Percentiles rank a stretch among this genome's conserved stretches.
Conservation (phyloP, 2,888 invertebrate species). For the Cataglyphis cursor region DNA sequence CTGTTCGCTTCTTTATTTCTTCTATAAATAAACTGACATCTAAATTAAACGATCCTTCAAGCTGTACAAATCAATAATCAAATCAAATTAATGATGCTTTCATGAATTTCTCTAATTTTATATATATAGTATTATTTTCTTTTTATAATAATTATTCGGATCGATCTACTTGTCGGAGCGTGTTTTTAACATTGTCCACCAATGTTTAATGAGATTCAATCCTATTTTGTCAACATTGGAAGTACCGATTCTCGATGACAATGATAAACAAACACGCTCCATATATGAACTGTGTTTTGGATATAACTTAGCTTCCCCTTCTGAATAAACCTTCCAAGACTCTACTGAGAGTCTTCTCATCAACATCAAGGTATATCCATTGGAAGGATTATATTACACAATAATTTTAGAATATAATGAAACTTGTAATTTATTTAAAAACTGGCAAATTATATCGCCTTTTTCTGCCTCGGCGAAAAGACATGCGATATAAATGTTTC, state of each 20-base stretch:
- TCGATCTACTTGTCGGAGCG: not conserved
- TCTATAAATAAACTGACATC: conserved; percentile 1
- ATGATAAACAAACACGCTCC: not conserved
- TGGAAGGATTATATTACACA: not conserved
- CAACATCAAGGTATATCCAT: not conserved
- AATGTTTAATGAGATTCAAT: not conserved
- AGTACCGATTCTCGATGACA: not conserved
- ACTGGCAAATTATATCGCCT: not conserved
- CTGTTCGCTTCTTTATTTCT: conserved; percentile 1
- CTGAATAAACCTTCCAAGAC: not conserved
- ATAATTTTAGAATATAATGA: not conserved
- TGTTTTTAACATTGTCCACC: not conserved
- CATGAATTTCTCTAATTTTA: not conserved
- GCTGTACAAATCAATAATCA: no score
- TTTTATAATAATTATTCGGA: not conserved
- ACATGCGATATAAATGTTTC: not conserved
- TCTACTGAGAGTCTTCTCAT: not conserved
- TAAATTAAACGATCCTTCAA: no score
- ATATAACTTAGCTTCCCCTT: not conserved
- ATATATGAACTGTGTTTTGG: not conserved
- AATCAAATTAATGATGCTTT: not conserved
- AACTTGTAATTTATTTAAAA: not conserved
- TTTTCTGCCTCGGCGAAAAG: not conserved
- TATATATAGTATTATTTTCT: not conserved
- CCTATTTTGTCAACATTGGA: not conserved